phyloP scores from a whole-genome alignment of 2,113 vertebrate genomes.

The Chaenogobius annularis region DNA sequence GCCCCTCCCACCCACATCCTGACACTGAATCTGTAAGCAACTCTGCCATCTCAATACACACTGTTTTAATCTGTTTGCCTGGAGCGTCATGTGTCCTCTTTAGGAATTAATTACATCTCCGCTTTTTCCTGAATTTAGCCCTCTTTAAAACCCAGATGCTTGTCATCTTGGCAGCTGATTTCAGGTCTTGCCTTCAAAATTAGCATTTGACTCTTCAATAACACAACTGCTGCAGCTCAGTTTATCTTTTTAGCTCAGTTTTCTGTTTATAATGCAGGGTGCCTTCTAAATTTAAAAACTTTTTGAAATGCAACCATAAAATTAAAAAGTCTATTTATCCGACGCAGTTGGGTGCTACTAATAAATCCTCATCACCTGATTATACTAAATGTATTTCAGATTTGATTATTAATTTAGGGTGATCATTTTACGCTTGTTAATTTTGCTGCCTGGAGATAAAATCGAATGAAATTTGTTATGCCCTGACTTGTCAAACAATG shows the following conservation, averaged over 20 bases:
- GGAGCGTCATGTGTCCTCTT: slow-evolving; percentile 18
- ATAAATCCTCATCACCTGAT: neutral
- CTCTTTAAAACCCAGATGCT: slow-evolving; percentile 38
- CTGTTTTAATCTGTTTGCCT: slow-evolving; percentile 37
- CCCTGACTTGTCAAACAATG: neutral
- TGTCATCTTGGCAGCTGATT: slow-evolving; percentile 13
- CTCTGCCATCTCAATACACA: slow-evolving; percentile 33
- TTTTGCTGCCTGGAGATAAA: slow-evolving; percentile 7
- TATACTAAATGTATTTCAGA: neutral
- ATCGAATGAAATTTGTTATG: neutral
- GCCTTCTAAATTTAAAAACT: neutral
- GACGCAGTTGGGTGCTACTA: neutral
- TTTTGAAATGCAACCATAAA: slow-evolving; percentile 25
- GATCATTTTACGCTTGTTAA: neutral
- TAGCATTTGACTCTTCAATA: slow-evolving; percentile 21
- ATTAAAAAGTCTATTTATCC: slow-evolving; percentile 12
- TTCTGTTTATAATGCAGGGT: neutral
- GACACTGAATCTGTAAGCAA: slow-evolving; percentile 23
- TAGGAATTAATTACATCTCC: slow-evolving; percentile 29
- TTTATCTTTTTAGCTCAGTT: no score
- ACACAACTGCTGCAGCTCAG: neutral
- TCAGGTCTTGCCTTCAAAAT: neutral
- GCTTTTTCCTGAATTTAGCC: slow-evolving; percentile 11
- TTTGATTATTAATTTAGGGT: neutral
- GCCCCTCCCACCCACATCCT: slow-evolving; percentile 8